Evolutionary conservation across 1,140 invertebrate genomes (phyloP), one percentile per base, ranked within the genome.

Genomic region (Pristionchus pacificus): DNA sequence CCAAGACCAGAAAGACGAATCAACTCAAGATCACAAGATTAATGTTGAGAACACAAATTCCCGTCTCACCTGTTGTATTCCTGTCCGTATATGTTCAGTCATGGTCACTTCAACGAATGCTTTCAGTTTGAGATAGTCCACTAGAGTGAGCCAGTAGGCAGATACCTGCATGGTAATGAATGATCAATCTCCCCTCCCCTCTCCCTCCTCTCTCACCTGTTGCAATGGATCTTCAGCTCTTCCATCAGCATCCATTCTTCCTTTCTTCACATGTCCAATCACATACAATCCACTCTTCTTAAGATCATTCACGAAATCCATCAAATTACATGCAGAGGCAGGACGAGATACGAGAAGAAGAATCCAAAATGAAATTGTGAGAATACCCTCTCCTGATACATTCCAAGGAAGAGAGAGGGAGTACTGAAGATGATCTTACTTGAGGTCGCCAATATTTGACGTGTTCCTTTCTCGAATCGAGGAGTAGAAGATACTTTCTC

Each of bases 41-140:
- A 27, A 15, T 19, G 33, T 38, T 74, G 14, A 31, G 1, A 28
- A 76, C 27, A 24, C 74, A n/a, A 72, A 25, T 28, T 29, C n/a
- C 3, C 19, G 24, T 31, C n/a, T 63, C 14, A 83, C 87, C 84
- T 99, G 95, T 71, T 93, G 91, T 2, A 97, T 88, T 27, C 96
- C 96, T 77, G 93, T 90, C 14, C 93, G 87, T 0, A 98, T 89
- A 13, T 89, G 89, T 61, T 88, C 87, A 0, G 93, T 91, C 1
- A 97, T 86, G 0, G 95, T 98, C 0, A 98, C 84, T 85, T 98
- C 95, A 1, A 96, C 90, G 85, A 99, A 98, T 0, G 96, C 95
- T 86, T 98, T 98, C 1, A 83, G 59, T 68, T 79, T 79, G 27
- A 83, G 55, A 30, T 84, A 84, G 61, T 83, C 81, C 19, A 84